Percentiles rank a stretch among this genome's conserved stretches.
These are phyloP conservation scores for Venusia cambrica DNA, from an alignment of 2,888 invertebrate genomes.

Conservation along the genomic window DNA sequence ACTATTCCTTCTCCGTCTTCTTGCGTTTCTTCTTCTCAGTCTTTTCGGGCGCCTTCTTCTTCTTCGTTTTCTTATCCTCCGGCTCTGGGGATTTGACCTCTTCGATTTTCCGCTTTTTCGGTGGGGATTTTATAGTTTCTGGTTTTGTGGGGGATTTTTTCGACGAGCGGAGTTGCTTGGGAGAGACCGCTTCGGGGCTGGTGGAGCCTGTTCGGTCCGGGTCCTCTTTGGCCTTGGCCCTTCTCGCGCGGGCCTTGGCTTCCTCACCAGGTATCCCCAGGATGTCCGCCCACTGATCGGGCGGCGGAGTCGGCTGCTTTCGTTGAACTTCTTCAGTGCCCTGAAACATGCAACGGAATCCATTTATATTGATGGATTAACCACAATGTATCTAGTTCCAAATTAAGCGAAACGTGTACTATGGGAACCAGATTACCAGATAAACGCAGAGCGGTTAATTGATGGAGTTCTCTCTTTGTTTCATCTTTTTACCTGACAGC, in stretches of 20 bases:
- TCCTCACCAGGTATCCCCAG: constrained; percentile 66
- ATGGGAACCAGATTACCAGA: too few species aligned
- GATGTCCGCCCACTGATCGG: constrained; percentile 74
- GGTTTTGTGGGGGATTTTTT: constrained; percentile 48
- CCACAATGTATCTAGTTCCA: too few species aligned
- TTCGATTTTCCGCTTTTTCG: constrained; percentile 55
- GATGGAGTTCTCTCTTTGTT: too few species aligned
- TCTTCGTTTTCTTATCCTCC: constrained; percentile 45
- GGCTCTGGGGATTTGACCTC: constrained; percentile 49
- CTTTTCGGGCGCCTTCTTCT: constrained; percentile 42
- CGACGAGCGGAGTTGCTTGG: constrained; percentile 60
- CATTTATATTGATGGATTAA: too few species aligned
- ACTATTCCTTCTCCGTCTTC: constrained; percentile 73
- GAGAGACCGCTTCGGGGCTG: constrained; percentile 40
- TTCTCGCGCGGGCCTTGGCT: constrained; percentile 25
- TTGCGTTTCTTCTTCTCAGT: constrained; percentile 46
- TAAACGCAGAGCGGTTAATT: too few species aligned
- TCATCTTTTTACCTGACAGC: too few species aligned
- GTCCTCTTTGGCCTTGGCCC: constrained; percentile 20
- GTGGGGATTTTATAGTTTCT: constrained; percentile 52
- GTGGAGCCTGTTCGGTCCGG: constrained; percentile 12
- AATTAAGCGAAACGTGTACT: too few species aligned
- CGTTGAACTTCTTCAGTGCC: constrained; percentile 50
- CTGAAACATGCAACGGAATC: too few species aligned
- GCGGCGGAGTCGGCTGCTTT: constrained; percentile 72